Evolutionary conservation across 2,113 vertebrate species (phyloP), one percentile per base, ranked within the genome.

Genomic region (Erpornis zantholeuca): DNA sequence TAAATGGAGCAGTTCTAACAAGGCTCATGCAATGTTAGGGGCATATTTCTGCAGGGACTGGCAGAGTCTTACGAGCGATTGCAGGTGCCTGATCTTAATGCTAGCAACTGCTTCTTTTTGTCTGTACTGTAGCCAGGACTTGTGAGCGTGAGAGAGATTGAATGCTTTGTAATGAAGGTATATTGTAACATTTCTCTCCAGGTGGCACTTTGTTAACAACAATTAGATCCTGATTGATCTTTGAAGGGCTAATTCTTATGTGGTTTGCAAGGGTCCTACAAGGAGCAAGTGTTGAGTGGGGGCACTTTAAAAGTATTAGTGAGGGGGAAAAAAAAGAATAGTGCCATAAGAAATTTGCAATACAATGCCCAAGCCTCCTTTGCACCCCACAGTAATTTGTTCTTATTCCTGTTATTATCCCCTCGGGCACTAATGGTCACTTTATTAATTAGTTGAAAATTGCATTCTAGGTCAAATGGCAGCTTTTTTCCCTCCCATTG

Each of bases 401-500:
- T 97, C 97, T 97, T 97, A 97, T 96, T 97, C 97, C 97, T 97
- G 97, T 97, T 97, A 97, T 97, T 97, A 97, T 97, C 97, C 97
- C 96, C 96, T 97, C 88, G 96, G 96, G 97, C 94, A 96, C 96
- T 97, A 97, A 97, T 97, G 97, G 97, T 97, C 97, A 97, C 97
- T 97, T 97, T 97, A 97, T 97, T 97, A 97, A 97, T 97, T 97
- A 97, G 97, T 92, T 97, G 96, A 96, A 97, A 97, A 97, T 97
- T 97, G 95, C 96, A 97, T 97, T 97, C 97, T 97, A 97, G 97
- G 97, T 97, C 97, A 97, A 97, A 97, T 97, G 97, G 97, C 97
- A 97, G 96, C 96, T 94, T 97, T 97, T 95, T 95, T 95, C 95
- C 94, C 86, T 94, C 84, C 81, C 91, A 97, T 97, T 97, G 97